phyloP scores from a whole-genome alignment of 2,797 vertebrate genomes.

The Vultur gryphus region DNA sequence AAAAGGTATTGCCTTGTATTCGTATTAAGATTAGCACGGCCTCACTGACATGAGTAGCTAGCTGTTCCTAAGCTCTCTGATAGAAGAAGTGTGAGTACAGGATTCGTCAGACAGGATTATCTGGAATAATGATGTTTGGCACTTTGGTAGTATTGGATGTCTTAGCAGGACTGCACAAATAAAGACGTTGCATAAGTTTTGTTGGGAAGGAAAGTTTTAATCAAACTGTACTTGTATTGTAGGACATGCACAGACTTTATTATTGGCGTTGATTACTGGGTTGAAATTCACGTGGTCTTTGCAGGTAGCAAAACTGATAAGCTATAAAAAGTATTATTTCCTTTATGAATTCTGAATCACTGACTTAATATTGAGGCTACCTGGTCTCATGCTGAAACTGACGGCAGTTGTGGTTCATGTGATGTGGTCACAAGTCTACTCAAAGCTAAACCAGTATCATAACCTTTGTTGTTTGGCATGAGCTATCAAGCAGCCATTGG shows the following conservation, averaged over 20 bases:
- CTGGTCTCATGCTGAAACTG: neutral
- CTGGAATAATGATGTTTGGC: neutral
- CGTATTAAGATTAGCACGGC: neutral
- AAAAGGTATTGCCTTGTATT: neutral
- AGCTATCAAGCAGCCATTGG: neutral
- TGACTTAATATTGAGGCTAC: neutral
- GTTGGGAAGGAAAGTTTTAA: neutral
- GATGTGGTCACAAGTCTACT: constrained; percentile 39
- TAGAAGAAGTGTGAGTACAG: neutral
- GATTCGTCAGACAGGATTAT: neutral
- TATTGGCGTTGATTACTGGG: neutral
- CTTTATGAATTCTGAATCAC: neutral
- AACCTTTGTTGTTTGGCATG: neutral
- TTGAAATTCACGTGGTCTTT: neutral
- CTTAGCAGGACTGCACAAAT: neutral
- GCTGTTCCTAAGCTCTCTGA: neutral
- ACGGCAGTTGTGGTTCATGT: neutral
- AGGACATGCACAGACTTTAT: neutral
- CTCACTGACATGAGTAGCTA: neutral
- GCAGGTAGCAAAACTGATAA: neutral
- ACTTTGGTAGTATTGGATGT: neutral
- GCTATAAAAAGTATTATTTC: neutral
- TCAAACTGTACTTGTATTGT: neutral
- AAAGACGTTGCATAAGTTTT: neutral
- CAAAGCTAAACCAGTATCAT: neutral